A percentile compares a stretch with the other conserved stretches of the same genome.
Conservation (phyloP, 1,140 invertebrate genomes). For the Papilio machaon region DNA sequence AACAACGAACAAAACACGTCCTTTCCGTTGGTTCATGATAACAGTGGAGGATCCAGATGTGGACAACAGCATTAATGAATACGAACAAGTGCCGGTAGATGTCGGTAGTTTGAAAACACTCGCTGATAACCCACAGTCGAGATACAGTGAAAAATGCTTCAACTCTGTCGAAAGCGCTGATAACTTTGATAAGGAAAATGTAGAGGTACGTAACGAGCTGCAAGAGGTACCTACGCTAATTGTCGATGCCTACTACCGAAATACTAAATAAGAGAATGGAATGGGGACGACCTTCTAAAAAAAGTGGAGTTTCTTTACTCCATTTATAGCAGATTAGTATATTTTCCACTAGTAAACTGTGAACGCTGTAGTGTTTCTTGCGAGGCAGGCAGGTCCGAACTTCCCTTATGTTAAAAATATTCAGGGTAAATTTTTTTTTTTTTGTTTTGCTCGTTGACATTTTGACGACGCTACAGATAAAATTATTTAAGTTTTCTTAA, state of each 20-base stretch:
- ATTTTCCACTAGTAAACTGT: too few species aligned
- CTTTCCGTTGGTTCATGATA: conserved; percentile 74
- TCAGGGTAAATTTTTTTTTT: too few species aligned
- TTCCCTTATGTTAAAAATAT: too few species aligned
- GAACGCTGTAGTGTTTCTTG: too few species aligned
- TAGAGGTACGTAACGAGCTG: conserved; percentile 55
- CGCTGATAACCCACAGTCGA: conserved; percentile 55
- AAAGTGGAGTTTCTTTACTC: too few species aligned
- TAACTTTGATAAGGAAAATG: conserved; percentile 62
- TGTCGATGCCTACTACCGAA: not conserved
- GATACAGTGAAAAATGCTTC: conserved; percentile 68
- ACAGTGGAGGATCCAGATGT: conserved; percentile 69
- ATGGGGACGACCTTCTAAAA: too few species aligned
- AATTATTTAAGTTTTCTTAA: too few species aligned
- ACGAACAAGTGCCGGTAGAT: conserved; percentile 50
- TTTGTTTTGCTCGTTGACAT: too few species aligned
- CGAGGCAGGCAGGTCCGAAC: too few species aligned
- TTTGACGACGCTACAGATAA: too few species aligned
- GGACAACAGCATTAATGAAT: conserved; percentile 57
- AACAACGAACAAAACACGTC: conserved; percentile 48
- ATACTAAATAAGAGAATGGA: too few species aligned
- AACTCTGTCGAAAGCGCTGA: conserved; percentile 72
- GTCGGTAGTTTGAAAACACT: conserved; percentile 70
- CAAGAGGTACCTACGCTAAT: not conserved
- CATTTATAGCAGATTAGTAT: too few species aligned